Percentiles rank a stretch among this genome's conserved stretches.
Conservation (phyloP, 1,140 invertebrate species). For the Brachionus angularis region DNA sequence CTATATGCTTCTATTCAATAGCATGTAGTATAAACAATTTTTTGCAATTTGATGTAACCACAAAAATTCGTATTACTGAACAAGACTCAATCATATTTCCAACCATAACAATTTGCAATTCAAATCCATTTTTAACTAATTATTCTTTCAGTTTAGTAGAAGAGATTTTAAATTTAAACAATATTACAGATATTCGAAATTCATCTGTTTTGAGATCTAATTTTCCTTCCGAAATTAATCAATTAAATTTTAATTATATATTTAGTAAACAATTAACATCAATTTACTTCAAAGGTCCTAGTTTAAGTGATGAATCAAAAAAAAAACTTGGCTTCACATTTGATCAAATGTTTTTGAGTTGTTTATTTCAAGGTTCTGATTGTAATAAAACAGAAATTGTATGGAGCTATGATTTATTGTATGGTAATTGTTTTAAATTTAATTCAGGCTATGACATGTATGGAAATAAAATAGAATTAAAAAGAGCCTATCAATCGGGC, state of each 20-base stretch:
- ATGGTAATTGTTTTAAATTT: constrained; percentile 19
- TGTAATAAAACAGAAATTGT: neutral
- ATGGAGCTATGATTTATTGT: neutral
- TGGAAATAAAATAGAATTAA: neutral
- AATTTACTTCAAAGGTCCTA: neutral
- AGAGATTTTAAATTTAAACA: neutral
- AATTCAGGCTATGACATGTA: too few relatives aligned
- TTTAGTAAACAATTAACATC: neutral
- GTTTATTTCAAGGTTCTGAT: neutral
- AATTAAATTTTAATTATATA: neutral
- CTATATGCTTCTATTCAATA: neutral
- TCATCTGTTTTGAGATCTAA: neutral
- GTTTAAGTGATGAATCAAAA: neutral
- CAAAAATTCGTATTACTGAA: constrained; percentile 12
- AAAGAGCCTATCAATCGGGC: neutral
- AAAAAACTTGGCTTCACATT: neutral
- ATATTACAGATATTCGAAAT: constrained; percentile 1
- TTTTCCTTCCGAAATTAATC: neutral
- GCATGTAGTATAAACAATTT: neutral
- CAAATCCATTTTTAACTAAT: neutral
- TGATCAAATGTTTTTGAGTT: constrained; percentile 15
- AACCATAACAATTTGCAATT: constrained; percentile 28
- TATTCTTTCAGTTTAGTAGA: neutral
- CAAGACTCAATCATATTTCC: constrained; percentile 12
- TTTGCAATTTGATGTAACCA: neutral